phyloP scores from a whole-genome alignment of 2,888 invertebrate genomes.

The Dolichomitus sp. region DNA sequence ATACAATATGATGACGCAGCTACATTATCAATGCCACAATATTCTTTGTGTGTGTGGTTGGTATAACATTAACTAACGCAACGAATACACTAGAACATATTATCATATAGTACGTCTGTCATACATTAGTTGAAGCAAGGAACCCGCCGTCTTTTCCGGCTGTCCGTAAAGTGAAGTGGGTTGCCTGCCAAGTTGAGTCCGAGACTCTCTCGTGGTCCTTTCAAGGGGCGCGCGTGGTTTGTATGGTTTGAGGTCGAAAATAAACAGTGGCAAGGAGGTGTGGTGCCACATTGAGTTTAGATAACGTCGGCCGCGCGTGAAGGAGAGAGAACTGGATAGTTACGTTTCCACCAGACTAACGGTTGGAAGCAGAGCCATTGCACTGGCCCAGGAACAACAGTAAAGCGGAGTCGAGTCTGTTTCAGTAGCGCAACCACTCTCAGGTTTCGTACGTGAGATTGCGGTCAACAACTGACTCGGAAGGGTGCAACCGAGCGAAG shows the following conservation, averaged over 20 bases:
- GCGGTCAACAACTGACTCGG: slow-evolving; percentile 76
- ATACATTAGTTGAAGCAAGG: slow-evolving; percentile 11
- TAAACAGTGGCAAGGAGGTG: slow-evolving; percentile 47
- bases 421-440: slow-evolving; percentile 41
- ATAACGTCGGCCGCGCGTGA: slow-evolving; percentile 43
- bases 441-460: slow-evolving; percentile 72
- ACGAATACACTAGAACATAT: background rate
- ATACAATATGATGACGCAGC: background rate
- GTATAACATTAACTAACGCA: background rate
- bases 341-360: slow-evolving; percentile 39
- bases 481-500: slow-evolving; percentile 69
- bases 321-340: slow-evolving; percentile 7
- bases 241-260: slow-evolving; percentile 46
- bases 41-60: background rate
- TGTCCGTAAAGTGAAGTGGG: slow-evolving; percentile 34
- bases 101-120: slow-evolving; percentile 15
- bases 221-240: slow-evolving; percentile 8
- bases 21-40: background rate
- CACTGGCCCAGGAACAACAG: background rate
- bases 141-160: slow-evolving; percentile 28
- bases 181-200: slow-evolving; percentile 43
- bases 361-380: background rate
- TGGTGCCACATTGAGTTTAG: slow-evolving; percentile 56
- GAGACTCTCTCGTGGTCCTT: slow-evolving; percentile 33
- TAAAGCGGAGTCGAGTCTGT: slow-evolving; percentile 58